phyloP scores from a whole-genome alignment of 2,888 invertebrate species.

The Calameuta idolon region DNA sequence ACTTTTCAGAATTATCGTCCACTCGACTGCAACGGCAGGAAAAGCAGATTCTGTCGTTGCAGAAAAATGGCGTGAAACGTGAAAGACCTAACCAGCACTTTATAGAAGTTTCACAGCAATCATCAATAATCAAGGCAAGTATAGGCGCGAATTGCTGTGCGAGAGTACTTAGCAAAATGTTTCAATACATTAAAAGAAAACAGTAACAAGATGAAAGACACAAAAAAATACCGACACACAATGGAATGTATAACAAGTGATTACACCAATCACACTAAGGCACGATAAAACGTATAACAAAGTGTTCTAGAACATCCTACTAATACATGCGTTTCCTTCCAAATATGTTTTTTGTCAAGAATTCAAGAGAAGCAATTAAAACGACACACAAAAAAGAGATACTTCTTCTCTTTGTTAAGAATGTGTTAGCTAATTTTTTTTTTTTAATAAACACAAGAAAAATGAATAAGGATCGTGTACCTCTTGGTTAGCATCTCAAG shows the following conservation, averaged over 20 bases:
- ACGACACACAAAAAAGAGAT: background rate
- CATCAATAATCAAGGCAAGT: background rate
- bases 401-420: background rate
- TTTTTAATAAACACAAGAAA: background rate
- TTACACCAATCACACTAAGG: background rate
- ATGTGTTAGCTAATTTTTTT: background rate
- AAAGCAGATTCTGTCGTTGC: background rate
- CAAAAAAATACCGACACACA: background rate
- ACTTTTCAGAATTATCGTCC: background rate
- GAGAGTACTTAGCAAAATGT: background rate
- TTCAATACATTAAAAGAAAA: background rate
- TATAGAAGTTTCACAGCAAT: background rate
- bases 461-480: background rate
- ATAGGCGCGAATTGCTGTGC: background rate
- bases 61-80: background rate
- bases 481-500: background rate
- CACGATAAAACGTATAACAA: constrained; percentile 6
- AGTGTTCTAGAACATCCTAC: background rate
- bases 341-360: background rate
- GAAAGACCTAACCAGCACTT: background rate
- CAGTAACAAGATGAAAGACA: background rate
- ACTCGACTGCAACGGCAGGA: background rate
- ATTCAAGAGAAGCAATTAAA: background rate
- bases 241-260: constrained; percentile 9
- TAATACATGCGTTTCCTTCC: background rate